Base-by-base conservation (phyloP, 2,888 invertebrate species). In the Notodonta dromedarius region DNA sequence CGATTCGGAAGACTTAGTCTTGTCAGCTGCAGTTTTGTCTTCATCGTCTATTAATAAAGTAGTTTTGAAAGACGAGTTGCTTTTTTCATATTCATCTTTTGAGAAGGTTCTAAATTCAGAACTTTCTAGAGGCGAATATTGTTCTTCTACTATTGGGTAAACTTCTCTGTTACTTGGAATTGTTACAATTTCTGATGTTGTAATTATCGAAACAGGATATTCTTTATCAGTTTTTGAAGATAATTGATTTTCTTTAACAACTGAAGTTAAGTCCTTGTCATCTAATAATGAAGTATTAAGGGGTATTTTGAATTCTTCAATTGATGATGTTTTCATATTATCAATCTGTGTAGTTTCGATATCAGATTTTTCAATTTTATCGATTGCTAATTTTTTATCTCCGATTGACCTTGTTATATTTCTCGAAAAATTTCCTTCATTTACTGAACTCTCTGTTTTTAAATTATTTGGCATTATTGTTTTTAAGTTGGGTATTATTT, bases 101-200 rank as follows among this genome's bases (percentile, higher is more conserved):
- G n/a, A 46, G 32, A 48, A 12, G 13, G 14, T 35, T 32, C 9
- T 48, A 14, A 14, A 42, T 46, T 52, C n/a, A n/a, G 4, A n/a
- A 9, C 7, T 40, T 35, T 35, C 40, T 48, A 39, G 16, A 24
- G 16, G 8, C 8, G 14, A 39, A 16, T 48, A 16, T 24, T 54
- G 50, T 16, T 44, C 51, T 52, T 58, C 60, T 39, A n/a, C 0
- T 57, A 39, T 39, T 51, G 55, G 42, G 16, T 54, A 35, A 8
- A 39, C 35, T n/a, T n/a, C 12, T 8, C 32, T 35, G 14, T 14
- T 39, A 54, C 9, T 24, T 2, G 35, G 24, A n/a, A 9, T 35
- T n/a, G 39, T 9, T 9, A 14, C 24, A 54, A 12, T n/a, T 35
- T 14, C 39, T 8, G 39, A 8, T 39, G 39, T 12, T 16, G 39